Percentiles rank a stretch among this genome's conserved stretches.
These are phyloP conservation scores for Pyrocoelia pectoralis DNA, from an alignment of 2,888 invertebrate species.

Conservation along the genomic window DNA sequence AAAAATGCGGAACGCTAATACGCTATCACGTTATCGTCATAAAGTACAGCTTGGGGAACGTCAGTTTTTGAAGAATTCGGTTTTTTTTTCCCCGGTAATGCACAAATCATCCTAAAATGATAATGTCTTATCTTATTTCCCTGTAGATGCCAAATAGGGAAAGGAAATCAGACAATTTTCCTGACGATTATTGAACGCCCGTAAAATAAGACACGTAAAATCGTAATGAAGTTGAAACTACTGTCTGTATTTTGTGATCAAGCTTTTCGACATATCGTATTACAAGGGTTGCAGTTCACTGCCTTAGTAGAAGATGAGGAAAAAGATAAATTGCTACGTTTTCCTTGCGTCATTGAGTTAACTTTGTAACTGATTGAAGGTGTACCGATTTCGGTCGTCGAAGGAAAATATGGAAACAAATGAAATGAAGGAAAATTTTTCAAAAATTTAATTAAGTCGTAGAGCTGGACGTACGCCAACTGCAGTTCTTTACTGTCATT, in stretches of 20 bases:
- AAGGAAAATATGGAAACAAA: not conserved
- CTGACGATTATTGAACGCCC: conserved; percentile 16
- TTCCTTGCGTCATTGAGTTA: conserved; percentile 19
- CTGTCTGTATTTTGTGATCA: conserved; percentile 19
- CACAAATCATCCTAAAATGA: no score
- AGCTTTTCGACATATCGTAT: conserved; percentile 15
- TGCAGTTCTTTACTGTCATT: conserved; percentile 19
- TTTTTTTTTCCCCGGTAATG: no score
- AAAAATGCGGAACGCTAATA: no score
- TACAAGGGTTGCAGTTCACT: conserved; percentile 23
- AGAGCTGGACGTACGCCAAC: conserved; percentile 3
- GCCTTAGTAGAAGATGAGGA: conserved; percentile 21
- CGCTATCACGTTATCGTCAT: no score
- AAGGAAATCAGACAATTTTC: not conserved
- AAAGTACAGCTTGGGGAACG: no score
- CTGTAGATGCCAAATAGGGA: no score
- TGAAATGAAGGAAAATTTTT: not conserved
- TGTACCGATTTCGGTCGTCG: not conserved
- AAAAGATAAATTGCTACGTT: conserved; percentile 28
- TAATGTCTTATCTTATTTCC: no score
- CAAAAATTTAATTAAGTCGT: conserved; percentile 23
- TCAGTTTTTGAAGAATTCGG: no score
- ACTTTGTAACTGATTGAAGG: conserved; percentile 20
- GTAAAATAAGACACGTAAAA: conserved; percentile 22
- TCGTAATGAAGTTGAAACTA: conserved; percentile 29